These are phyloP conservation scores for Sphenodon punctatus DNA, from an alignment of 2,797 vertebrate genomes.

Conservation along the genomic window DNA sequence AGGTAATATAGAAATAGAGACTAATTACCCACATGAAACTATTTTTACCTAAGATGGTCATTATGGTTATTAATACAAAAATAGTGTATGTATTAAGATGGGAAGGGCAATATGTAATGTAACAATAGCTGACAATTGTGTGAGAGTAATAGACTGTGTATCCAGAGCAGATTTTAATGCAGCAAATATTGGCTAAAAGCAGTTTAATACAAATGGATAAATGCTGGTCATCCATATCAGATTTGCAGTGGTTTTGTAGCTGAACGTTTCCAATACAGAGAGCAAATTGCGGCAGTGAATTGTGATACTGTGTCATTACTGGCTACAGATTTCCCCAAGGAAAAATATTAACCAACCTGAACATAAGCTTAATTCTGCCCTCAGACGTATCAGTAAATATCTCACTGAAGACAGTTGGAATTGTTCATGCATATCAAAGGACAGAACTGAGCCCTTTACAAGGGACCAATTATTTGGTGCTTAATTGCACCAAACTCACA, in stretches of 20 bases:
- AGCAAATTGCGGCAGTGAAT: neutral
- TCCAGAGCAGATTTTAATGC: neutral
- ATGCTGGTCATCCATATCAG: neutral
- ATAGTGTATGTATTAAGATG: neutral
- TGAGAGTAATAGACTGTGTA: neutral
- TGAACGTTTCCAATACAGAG: neutral
- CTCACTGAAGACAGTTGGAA: neutral
- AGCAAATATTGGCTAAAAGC: neutral
- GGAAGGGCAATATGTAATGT: neutral
- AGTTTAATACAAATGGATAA: neutral
- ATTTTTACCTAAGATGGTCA: neutral
- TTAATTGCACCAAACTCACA: neutral
- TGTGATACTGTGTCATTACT: neutral
- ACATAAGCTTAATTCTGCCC: neutral
- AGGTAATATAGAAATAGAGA: neutral
- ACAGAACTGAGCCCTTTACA: neutral
- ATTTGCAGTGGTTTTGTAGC: neutral
- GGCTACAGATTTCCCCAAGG: neutral
- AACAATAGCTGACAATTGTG: neutral
- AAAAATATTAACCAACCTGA: neutral
- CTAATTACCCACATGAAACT: neutral
- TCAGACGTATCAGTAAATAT: neutral
- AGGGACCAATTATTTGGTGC: neutral
- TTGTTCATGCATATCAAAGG: neutral
- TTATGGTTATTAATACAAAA: neutral